Percentiles rank a stretch among this genome's conserved stretches.
These are phyloP conservation scores for Antigone vipio DNA, from an alignment of 2,113 vertebrate species.

Conservation along the genomic window DNA sequence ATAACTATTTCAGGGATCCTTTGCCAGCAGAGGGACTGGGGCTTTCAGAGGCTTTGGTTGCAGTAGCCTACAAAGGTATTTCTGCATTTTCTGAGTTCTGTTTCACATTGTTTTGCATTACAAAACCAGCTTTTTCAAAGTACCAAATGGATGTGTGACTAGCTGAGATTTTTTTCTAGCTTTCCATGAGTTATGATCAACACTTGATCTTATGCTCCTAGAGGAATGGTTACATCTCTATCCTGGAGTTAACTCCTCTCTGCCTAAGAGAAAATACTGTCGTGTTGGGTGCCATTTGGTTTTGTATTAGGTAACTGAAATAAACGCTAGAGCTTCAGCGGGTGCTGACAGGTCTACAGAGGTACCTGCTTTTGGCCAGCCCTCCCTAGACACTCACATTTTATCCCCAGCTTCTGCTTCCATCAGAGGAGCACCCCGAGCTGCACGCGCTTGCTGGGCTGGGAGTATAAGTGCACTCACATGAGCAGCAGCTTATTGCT, in stretches of 20 bases:
- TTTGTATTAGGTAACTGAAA: background rate
- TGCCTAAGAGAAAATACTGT: background rate
- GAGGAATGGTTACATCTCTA: rapidly evolving
- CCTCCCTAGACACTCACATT: background rate
- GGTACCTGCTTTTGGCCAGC: background rate
- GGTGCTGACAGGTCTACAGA: background rate
- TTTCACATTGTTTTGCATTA: background rate
- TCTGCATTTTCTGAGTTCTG: background rate
- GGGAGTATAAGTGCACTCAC: background rate
- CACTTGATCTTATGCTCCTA: background rate
- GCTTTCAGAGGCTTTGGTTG: background rate
- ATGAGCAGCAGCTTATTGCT: background rate
- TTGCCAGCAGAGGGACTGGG: background rate
- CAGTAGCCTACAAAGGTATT: background rate
- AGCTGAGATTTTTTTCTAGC: background rate
- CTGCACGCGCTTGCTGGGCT: background rate
- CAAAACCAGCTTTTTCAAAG: background rate
- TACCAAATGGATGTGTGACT: background rate
- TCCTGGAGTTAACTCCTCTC: background rate
- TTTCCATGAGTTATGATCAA: background rate
- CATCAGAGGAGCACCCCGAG: background rate
- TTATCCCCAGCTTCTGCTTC: background rate
- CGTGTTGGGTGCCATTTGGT: background rate
- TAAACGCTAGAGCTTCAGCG: background rate
- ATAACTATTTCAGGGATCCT: background rate